Evolutionary conservation across 2,888 invertebrate genomes (phyloP), one percentile per base, ranked within the genome.

Genomic region (Girardia tigrina): DNA sequence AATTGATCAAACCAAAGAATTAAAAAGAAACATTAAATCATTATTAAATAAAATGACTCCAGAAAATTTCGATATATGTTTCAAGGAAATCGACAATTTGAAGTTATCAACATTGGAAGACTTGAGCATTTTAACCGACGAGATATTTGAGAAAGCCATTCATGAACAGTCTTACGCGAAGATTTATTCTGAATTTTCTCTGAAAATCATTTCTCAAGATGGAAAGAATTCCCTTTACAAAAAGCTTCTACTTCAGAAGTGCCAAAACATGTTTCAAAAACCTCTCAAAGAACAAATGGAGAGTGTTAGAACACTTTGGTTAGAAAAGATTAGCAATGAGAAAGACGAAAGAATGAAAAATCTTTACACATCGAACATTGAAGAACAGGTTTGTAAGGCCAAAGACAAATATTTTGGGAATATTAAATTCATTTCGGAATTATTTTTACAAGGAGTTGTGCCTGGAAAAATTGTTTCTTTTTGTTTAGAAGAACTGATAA

Each of bases 331-430:
- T 56, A 23, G 23, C 4, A 8, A 4, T 56, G 56, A 56, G 23
- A 12, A n/a, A 20, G n/a, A 56, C n/a, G 56, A 56, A 56, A 56
- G 8, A 8, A 56, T 56, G 56, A 56, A 56, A 56, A 4, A n/a
- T 8, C 56, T 56, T 16, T 56, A 56, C n/a, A n/a, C n/a, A 12
- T 4, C 56, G 20, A 23, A 56, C 23, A 56, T 56, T 56, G 56
- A 56, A 56, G 56, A 56, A n/a, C 56, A 56, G 23, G 56, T 56
- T 4, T 56, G 56, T n/a, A 56, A 56, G 23, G 56, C 56, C 6
- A 56, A 56, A 56, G 56, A 56, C 23, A 56, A 56, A 56, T 56
- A 56, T 56, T 56, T 56, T 56, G 56, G 56, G 23, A 56, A 56
- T 16, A 16, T 56, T 56, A 56, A 23, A 56, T 56, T 56, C n/a